phyloP scores from a whole-genome alignment of 2,888 invertebrate species.

The Villa cingulata region DNA sequence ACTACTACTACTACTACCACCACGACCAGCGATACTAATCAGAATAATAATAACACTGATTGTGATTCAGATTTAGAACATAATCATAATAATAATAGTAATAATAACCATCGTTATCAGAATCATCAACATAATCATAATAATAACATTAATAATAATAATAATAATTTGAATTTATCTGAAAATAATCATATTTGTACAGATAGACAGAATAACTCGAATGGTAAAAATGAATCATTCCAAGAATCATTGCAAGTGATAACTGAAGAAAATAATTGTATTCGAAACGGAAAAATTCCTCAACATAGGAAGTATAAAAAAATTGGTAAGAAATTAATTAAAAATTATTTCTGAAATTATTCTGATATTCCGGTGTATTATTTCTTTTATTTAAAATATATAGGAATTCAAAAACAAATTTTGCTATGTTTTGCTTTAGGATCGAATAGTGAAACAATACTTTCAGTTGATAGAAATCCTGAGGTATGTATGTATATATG shows the following conservation, averaged over 20 bases:
- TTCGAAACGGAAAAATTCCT: neutral
- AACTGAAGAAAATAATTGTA: neutral
- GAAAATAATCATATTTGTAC: neutral
- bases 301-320: neutral
- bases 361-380: neutral
- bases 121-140: too few species aligned
- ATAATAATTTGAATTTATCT: constrained; percentile 24
- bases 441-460: constrained; percentile 59
- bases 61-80: too few species aligned
- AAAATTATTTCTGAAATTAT: neutral
- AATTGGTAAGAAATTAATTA: neutral
- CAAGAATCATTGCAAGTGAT: neutral
- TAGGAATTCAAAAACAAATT: constrained; percentile 34
- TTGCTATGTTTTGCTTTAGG: constrained; percentile 62
- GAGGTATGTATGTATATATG: constrained; percentile 20
- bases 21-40: too few species aligned
- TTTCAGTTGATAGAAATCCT: constrained; percentile 47
- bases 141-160: constrained; percentile 21
- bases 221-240: neutral
- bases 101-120: too few species aligned
- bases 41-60: constrained; percentile 21
- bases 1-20: too few species aligned
- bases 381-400: neutral
- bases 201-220: neutral
- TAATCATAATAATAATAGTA: neutral